phyloP scores from a whole-genome alignment of 2,888 invertebrate genomes.

The Latheticus oryzae region DNA sequence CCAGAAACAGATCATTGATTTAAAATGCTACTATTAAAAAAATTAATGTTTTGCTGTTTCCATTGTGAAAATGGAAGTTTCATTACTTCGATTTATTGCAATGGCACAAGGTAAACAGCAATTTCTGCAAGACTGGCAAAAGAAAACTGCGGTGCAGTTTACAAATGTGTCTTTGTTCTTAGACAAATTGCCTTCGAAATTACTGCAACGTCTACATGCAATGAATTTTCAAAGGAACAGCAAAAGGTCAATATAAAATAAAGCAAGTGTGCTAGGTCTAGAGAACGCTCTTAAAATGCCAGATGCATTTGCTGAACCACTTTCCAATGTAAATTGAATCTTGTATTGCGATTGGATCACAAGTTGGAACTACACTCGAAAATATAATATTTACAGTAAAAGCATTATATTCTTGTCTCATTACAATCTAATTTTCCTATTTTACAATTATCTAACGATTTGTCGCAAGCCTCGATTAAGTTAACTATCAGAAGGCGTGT shows the following conservation, averaged over 20 bases:
- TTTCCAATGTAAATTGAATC: constrained; percentile 44
- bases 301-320: constrained; percentile 42
- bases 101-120: constrained; percentile 21
- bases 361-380: constrained; percentile 10
- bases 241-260: constrained; percentile 30
- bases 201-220: constrained; percentile 27
- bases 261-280: constrained; percentile 11
- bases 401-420: background rate
- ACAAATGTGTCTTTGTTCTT: constrained; percentile 33
- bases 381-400: constrained; percentile 11
- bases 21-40: background rate
- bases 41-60: background rate
- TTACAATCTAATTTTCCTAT: background rate
- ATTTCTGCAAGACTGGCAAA: constrained; percentile 28
- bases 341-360: constrained; percentile 40
- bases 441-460: background rate
- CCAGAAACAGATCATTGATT: no score
- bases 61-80: constrained; percentile 1
- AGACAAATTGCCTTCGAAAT: constrained; percentile 34
- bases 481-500: constrained; percentile 11
- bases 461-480: constrained; percentile 10
- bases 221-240: constrained; percentile 33
- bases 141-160: constrained; percentile 14
- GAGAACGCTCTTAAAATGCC: constrained; percentile 36
- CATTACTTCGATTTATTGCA: constrained; percentile 26